A percentile compares a stretch with the other conserved stretches of the same genome.
phyloP scores from a whole-genome alignment of 2,113 vertebrate genomes.

The Cryptomyrus ogoouensis region DNA sequence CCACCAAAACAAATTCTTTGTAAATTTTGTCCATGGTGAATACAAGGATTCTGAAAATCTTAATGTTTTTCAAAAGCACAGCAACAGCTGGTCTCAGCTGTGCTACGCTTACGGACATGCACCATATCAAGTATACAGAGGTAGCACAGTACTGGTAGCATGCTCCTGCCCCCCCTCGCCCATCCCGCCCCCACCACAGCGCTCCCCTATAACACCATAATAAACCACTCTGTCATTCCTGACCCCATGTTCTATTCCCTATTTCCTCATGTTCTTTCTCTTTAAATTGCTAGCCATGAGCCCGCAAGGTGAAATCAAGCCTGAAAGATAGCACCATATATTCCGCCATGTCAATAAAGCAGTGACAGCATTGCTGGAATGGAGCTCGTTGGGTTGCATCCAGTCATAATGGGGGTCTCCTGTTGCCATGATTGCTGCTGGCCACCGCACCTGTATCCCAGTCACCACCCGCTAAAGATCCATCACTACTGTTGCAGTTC shows the following conservation, averaged over 20 bases:
- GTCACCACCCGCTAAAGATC: neutral
- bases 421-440: neutral
- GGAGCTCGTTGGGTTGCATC: neutral
- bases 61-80: neutral
- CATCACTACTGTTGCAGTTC: neutral
- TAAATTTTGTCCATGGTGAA: neutral
- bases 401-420: neutral
- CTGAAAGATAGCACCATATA: constrained; percentile 10
- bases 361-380: neutral
- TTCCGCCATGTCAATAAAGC: neutral
- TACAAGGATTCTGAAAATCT: neutral
- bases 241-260: neutral
- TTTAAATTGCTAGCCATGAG: constrained; percentile 11
- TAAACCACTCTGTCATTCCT: constrained; percentile 4
- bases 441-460: neutral
- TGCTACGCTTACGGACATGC: neutral
- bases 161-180: too few relatives aligned
- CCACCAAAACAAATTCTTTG: neutral
- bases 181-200: neutral
- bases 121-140: too few relatives aligned
- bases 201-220: neutral
- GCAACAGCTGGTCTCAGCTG: neutral
- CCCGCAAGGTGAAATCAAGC: neutral
- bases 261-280: neutral
- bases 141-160: neutral